phyloP scores from a whole-genome alignment of 2,113 vertebrate genomes.

The Corythoichthys haematopterus region DNA sequence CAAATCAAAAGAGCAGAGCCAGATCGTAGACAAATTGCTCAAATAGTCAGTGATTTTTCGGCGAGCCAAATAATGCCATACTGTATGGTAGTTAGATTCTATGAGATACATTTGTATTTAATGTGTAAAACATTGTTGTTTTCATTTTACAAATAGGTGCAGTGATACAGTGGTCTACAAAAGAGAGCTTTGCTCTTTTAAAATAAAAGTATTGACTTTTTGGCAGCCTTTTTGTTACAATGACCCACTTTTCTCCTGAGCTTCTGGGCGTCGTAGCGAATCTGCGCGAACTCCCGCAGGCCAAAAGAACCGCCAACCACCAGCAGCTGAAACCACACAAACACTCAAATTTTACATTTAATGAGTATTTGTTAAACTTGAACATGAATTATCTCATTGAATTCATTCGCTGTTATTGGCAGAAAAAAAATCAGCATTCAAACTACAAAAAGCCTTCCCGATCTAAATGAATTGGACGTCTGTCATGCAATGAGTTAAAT shows the following conservation, averaged over 20 bases:
- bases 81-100: too few species aligned
- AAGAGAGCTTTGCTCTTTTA: neutral
- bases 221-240: neutral
- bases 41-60: too few species aligned
- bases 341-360: neutral
- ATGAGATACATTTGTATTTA: too few species aligned
- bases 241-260: slow-evolving; percentile 74
- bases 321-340: slow-evolving; percentile 74
- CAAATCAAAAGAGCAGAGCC: too few species aligned
- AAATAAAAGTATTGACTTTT: neutral
- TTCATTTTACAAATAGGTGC: neutral
- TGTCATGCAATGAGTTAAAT: too few species aligned
- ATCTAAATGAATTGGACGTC: too few species aligned
- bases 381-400: too few species aligned
- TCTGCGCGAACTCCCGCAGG: slow-evolving; percentile 88
- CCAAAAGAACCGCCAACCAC: slow-evolving; percentile 91
- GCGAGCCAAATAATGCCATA: neutral
- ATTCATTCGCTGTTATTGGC: too few species aligned
- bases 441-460: too few species aligned
- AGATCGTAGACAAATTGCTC: too few species aligned
- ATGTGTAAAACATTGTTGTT: neutral
- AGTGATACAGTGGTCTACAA: neutral
- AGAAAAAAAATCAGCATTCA: too few species aligned
- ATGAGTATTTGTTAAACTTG: neutral
- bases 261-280: slow-evolving; percentile 87